Percentiles rank a stretch among this genome's conserved stretches.
phyloP scores from a whole-genome alignment of 2,113 vertebrate genomes.

The Panthera uncia region DNA sequence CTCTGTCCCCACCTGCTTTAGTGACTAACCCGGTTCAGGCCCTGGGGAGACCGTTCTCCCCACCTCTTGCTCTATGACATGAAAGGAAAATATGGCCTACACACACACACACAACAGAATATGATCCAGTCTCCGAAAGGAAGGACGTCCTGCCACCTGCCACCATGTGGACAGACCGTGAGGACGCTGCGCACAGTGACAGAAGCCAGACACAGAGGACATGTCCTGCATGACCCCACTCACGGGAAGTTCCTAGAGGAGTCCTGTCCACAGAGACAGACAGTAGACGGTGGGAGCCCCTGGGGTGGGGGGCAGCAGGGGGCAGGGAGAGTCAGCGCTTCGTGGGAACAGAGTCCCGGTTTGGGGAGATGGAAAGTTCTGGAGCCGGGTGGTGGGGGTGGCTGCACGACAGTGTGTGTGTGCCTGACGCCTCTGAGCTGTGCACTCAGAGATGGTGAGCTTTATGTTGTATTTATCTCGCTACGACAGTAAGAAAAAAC shows the following conservation, averaged over 20 bases:
- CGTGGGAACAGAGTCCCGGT: background rate
- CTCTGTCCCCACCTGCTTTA: too few relatives aligned
- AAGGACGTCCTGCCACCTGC: background rate
- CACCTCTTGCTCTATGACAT: background rate
- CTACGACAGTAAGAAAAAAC: background rate
- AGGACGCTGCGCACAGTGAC: background rate
- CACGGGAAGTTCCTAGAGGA: background rate
- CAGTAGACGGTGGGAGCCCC: background rate
- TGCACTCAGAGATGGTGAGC: too few relatives aligned
- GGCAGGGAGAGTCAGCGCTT: background rate
- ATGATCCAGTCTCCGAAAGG: background rate
- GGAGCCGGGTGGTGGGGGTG: background rate
- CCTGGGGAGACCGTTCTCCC: background rate
- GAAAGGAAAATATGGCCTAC: background rate
- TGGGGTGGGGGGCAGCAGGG: background rate
- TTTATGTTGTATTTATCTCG: background rate
- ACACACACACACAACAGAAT: background rate
- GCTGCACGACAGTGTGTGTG: background rate
- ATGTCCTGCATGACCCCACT: background rate
- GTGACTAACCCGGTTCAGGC: background rate
- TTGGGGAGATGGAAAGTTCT: background rate
- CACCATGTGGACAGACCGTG: background rate
- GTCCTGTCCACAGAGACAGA: background rate
- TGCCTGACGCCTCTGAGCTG: accelerated
- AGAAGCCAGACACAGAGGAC: background rate